Base-by-base conservation (phyloP, 1,140 invertebrate species). In the Drosophila sucinea region DNA sequence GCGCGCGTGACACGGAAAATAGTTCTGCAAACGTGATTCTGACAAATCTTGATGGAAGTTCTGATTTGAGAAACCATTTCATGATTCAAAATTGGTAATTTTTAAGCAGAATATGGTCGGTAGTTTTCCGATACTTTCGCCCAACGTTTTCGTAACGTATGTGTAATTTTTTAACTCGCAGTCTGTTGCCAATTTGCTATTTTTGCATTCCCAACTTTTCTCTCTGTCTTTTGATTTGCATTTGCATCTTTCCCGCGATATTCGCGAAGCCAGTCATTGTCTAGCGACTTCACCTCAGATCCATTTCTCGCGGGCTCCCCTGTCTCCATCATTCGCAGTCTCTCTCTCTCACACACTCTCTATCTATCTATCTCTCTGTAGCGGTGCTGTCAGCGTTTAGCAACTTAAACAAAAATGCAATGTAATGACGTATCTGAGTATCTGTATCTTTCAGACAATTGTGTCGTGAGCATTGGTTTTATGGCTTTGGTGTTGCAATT, bases 391-490 rank as follows among this genome's bases (percentile, higher is more conserved):
- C 56, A 35, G 10, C 8, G 27, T 30, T 51, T 32, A 6, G 25
- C 4, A 64, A 57, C 70, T 60, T 61, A 41, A 33, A 32, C 33
- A 68, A 67, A 68, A 67, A 38, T 65, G 73, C 73, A 54, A 66
- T 70, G 73, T 77, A 77, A 77, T 77, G 73, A 77, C 70, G 73
- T 71, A 73, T 55, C 68, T 40, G 33, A 61, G 57, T 66, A 60
- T 70, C 44, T n/a, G 29, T 63, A 76, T 76, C 73, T 74, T 17
- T 75, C 56, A 68, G 38, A 68, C 71, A 68, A 65, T 54, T 70
- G 73, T 66, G 73, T 66, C 74, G 75, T 77, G 73, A 51, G 74
- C 71, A 67, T 77, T 70, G 66, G 73, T 77, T 66, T 44, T 29
- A 10, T 72, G 55, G 75, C 66, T 77, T 67, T 27, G 60, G 64